Percentiles rank a stretch among this genome's conserved stretches.
Conservation (phyloP, 2,113 vertebrate genomes). For the Nymphicus hollandicus region DNA sequence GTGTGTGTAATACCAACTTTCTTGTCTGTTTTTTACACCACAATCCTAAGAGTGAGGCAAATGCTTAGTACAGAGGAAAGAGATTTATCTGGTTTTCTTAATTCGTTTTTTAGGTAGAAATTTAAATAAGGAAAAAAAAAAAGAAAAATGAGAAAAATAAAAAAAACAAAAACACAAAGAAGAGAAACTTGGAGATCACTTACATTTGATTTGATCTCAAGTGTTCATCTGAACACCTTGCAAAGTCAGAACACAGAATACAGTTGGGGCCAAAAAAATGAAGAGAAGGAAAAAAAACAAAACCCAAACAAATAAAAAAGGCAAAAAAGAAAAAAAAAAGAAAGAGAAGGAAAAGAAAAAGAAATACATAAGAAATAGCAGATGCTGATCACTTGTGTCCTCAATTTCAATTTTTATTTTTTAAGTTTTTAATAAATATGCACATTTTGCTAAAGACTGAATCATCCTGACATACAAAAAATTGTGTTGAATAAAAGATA, state of each 20-base stretch:
- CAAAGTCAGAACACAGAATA: neutral
- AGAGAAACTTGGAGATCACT: neutral
- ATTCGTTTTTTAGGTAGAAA: neutral
- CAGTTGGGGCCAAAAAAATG: neutral
- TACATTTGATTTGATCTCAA: neutral
- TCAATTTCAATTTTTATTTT: neutral
- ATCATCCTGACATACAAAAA: neutral
- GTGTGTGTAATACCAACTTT: neutral
- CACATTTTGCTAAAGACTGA: neutral
- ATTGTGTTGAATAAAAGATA: neutral
- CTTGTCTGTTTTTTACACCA: neutral
- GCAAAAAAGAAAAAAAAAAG: neutral
- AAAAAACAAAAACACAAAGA: no score
- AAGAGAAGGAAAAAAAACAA: neutral
- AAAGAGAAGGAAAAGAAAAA: no score
- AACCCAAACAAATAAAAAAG: no score
- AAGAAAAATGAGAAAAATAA: no score
- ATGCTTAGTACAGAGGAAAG: neutral
- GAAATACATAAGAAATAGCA: neutral
- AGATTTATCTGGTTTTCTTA: neutral
- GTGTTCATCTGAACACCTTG: neutral
- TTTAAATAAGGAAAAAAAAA: neutral
- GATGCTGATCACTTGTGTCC: neutral
- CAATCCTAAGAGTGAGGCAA: neutral
- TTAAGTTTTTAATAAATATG: neutral